Evolutionary conservation across 1,140 invertebrate species (phyloP).

Genomic region (Procambarus virginalis): DNA sequence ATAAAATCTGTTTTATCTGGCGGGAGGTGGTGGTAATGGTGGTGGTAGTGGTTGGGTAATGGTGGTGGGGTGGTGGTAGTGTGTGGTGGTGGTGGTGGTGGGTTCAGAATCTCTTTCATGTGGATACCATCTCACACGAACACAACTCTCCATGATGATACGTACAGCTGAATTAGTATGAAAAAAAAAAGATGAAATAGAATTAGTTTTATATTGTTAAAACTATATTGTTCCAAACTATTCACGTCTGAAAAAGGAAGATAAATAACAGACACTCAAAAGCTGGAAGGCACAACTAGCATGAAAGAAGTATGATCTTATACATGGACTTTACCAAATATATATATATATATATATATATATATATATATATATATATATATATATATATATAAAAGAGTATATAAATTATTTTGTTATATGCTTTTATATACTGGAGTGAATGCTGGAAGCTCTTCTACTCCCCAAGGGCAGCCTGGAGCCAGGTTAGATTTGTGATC

Average conservation of each 20-base stretch:
- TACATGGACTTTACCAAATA: background rate
- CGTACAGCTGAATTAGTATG: slow-evolving; percentile 2
- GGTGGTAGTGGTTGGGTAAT: too few species aligned
- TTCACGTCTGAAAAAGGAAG: background rate
- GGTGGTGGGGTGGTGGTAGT: too few species aligned
- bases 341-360: slow-evolving; percentile 45
- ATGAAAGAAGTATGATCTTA: background rate
- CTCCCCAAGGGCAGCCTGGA: too few species aligned
- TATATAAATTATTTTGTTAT: background rate
- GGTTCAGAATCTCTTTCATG: background rate
- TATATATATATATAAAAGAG: slow-evolving; percentile 15
- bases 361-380: slow-evolving; percentile 19
- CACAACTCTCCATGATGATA: slow-evolving; percentile 1
- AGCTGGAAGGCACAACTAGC: background rate
- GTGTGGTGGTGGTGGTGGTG: too few species aligned
- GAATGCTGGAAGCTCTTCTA: too few species aligned
- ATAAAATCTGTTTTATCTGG: too few species aligned
- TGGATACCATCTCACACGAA: too few species aligned
- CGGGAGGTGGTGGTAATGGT: too few species aligned
- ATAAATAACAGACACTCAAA: too few species aligned
- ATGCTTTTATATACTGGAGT: background rate
- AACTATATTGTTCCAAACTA: background rate
- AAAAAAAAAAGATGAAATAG: background rate
- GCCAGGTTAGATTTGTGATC: too few species aligned
- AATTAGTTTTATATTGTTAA: background rate